phyloP scores from a whole-genome alignment of 2,888 invertebrate species.

The Pediacus dermestoides region DNA sequence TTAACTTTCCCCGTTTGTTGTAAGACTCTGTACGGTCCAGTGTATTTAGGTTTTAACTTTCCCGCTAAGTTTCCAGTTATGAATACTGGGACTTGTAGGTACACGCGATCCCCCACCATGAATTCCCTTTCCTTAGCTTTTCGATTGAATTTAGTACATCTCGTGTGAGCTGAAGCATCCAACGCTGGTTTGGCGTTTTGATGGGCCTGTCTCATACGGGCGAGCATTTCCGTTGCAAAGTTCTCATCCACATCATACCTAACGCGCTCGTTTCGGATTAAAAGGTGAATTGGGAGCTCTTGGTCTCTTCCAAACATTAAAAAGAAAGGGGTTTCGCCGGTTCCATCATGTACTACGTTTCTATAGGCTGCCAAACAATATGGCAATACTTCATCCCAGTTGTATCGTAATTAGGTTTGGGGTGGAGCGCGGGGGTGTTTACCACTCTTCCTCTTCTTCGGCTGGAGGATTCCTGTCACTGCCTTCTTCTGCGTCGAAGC shows the following conservation, averaged over 20 bases:
- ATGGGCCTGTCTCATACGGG: slow-evolving; percentile 9
- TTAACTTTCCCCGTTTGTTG: slow-evolving; percentile 16
- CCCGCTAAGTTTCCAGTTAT: neutral
- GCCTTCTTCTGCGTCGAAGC: too few species aligned
- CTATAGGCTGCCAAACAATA: too few species aligned
- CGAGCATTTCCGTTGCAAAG: slow-evolving; percentile 10
- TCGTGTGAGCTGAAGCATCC: neutral
- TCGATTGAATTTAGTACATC: slow-evolving; percentile 5
- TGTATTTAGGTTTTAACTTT: slow-evolving; percentile 1
- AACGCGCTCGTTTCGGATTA: slow-evolving; percentile 13
- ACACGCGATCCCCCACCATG: slow-evolving; percentile 10
- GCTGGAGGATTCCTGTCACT: too few species aligned
- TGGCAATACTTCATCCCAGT: too few species aligned
- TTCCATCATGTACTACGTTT: slow-evolving; percentile 23
- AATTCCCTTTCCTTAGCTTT: slow-evolving; percentile 5
- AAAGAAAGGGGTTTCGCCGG: slow-evolving; percentile 25
- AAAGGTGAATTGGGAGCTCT: slow-evolving; percentile 13
- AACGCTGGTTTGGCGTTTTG: slow-evolving; percentile 4
- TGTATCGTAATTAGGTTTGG: too few species aligned
- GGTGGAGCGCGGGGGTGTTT: too few species aligned
- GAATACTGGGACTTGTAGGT: slow-evolving; percentile 6
- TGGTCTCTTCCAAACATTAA: slow-evolving; percentile 22
- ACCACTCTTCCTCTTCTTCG: too few species aligned
- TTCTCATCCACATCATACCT: slow-evolving; percentile 14
- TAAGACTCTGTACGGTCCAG: slow-evolving; percentile 4